These are phyloP conservation scores for Peromyscus melanophrys DNA, from an alignment of 2,797 vertebrate genomes.

Conservation along the genomic window DNA sequence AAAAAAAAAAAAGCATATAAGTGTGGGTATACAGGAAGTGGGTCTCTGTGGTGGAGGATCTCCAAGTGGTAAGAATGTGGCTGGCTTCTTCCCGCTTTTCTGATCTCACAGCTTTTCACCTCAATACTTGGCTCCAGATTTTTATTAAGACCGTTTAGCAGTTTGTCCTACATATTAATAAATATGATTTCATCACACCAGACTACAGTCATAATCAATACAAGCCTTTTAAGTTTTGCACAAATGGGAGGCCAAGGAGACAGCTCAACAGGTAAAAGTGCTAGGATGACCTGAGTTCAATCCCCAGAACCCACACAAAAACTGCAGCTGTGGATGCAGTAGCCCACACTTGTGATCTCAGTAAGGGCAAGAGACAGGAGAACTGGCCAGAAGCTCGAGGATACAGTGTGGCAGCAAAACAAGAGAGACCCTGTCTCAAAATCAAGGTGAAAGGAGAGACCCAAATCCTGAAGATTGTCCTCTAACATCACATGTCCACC, in stretches of 20 bases:
- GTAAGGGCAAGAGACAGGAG: background rate
- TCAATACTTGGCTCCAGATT: too few species aligned
- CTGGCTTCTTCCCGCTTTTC: too few species aligned
- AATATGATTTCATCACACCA: constrained; percentile 46
- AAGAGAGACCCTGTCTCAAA: background rate
- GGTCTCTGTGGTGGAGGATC: too few species aligned
- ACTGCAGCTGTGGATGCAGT: background rate
- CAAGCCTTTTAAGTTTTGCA: constrained; percentile 36
- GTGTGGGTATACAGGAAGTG: too few species aligned
- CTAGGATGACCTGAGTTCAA: background rate
- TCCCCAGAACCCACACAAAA: background rate
- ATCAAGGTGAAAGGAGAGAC: background rate
- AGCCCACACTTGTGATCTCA: background rate
- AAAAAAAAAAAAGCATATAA: too few species aligned
- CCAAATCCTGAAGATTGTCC: background rate
- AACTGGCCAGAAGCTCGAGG: background rate
- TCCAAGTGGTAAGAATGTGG: too few species aligned
- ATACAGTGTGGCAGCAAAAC: background rate
- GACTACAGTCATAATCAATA: background rate
- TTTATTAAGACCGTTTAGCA: too few species aligned
- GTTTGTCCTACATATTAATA: background rate
- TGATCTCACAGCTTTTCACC: too few species aligned
- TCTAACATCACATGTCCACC: background rate
- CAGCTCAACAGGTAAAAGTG: background rate
- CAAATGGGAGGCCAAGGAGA: background rate